phyloP scores from a whole-genome alignment of 2,888 invertebrate genomes.

The Aspidiotus rigidus region DNA sequence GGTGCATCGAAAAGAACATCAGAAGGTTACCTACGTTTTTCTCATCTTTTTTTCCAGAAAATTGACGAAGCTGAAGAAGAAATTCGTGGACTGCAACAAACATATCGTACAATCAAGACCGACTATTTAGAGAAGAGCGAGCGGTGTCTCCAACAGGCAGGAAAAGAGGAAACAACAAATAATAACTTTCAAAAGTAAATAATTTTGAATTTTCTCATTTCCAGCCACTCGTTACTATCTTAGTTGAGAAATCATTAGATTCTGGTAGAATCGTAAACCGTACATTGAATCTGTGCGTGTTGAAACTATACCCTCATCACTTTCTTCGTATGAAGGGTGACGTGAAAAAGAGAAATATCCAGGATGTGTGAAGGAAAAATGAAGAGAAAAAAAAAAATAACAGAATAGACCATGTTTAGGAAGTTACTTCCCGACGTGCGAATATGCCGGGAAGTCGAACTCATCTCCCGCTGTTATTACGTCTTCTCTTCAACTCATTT shows the following conservation, averaged over 20 bases:
- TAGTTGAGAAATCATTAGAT: not conserved
- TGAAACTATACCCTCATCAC: no score
- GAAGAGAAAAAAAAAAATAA: not conserved
- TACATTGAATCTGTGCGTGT: no score
- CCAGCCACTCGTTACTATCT: not conserved
- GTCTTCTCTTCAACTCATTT: conserved; percentile 19
- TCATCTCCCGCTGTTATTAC: conserved; percentile 22
- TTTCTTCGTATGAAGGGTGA: no score
- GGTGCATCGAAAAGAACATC: not conserved
- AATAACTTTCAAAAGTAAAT: conserved; percentile 28
- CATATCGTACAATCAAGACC: conserved; percentile 57
- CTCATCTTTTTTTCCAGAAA: conserved; percentile 44
- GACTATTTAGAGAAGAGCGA: conserved; percentile 40
- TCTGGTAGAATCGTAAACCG: not conserved
- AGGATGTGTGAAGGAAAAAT: not conserved
- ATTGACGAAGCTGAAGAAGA: conserved; percentile 64
- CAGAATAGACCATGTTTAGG: not conserved
- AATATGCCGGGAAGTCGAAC: not conserved
- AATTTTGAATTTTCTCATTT: not conserved
- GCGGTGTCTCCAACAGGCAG: not conserved
- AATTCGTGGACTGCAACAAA: conserved; percentile 57
- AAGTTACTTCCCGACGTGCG: not conserved
- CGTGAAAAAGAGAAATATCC: no score
- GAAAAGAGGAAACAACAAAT: conserved; percentile 5
- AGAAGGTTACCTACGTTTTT: not conserved